phyloP scores from a whole-genome alignment of 2,113 vertebrate genomes.

The Carassius gibelio region DNA sequence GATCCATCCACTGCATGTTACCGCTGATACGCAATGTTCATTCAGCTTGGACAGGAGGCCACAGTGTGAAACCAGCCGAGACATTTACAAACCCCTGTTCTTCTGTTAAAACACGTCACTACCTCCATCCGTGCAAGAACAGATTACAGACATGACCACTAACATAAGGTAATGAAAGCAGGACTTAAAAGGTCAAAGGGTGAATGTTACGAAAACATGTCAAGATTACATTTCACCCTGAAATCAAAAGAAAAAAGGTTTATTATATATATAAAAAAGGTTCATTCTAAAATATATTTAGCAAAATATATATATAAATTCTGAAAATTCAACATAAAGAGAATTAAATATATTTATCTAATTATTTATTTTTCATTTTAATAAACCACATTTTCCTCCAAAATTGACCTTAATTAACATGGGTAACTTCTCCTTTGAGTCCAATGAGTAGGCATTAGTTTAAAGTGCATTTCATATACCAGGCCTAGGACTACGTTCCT shows the following conservation, averaged over 20 bases:
- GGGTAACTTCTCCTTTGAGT: not conserved
- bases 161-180: not conserved
- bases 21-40: not conserved
- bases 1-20: not conserved
- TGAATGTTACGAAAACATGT: not conserved
- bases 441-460: not conserved
- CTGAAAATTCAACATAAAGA: too few species aligned
- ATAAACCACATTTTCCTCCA: not conserved
- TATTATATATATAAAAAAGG: too few species aligned
- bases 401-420: not conserved
- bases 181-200: not conserved
- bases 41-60: constrained; percentile 17
- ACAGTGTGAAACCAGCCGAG: constrained; percentile 18
- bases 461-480: not conserved
- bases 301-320: too few species aligned
- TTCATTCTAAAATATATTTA: not conserved
- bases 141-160: not conserved
- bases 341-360: too few species aligned
- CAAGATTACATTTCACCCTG: not conserved
- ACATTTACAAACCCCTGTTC: constrained; percentile 2
- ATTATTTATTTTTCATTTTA: too few species aligned
- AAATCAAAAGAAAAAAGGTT: not conserved
- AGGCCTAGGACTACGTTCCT: not conserved
- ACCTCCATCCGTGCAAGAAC: not conserved
- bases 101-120: not conserved